Evolutionary conservation across 2,113 vertebrate genomes (phyloP).

Genomic region (Poeciliopsis occidentalis): DNA sequence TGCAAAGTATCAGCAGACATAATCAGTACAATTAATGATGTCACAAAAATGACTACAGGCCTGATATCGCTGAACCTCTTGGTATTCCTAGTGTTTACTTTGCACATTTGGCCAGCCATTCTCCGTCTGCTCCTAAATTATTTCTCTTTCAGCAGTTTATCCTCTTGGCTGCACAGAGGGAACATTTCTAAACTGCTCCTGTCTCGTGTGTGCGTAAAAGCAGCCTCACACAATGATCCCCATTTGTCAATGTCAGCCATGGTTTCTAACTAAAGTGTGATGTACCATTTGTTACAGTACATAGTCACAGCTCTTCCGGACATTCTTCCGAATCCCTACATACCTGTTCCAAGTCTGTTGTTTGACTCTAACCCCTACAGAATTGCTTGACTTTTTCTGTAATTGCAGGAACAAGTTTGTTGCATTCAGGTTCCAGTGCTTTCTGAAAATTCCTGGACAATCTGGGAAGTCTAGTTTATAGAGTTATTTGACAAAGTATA

Average conservation of each 20-base stretch:
- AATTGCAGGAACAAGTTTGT: neutral
- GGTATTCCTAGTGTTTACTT: slow-evolving; percentile 10
- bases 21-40: neutral
- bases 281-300: slow-evolving; percentile 34
- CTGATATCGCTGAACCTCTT: neutral
- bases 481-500: too few species aligned
- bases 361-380: slow-evolving; percentile 23
- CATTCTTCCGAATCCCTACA: slow-evolving; percentile 24
- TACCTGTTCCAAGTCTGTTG: slow-evolving; percentile 6
- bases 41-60: slow-evolving; percentile 16
- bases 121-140: slow-evolving; percentile 11
- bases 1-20: neutral
- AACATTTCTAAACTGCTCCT: slow-evolving; percentile 44
- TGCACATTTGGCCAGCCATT: slow-evolving; percentile 15
- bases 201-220: slow-evolving; percentile 37
- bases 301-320: slow-evolving; percentile 13
- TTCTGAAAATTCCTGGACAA: too few species aligned
- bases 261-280: slow-evolving; percentile 40
- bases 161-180: slow-evolving; percentile 17
- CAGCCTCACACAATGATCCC: slow-evolving; percentile 38
- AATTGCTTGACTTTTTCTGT: slow-evolving; percentile 29
- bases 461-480: too few species aligned
- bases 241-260: slow-evolving; percentile 57
- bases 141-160: slow-evolving; percentile 33
- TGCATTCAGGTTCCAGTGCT: neutral